Percentiles rank a stretch among this genome's conserved stretches.
phyloP scores from a whole-genome alignment of 2,888 invertebrate species.

The Drosophila sordidula region DNA sequence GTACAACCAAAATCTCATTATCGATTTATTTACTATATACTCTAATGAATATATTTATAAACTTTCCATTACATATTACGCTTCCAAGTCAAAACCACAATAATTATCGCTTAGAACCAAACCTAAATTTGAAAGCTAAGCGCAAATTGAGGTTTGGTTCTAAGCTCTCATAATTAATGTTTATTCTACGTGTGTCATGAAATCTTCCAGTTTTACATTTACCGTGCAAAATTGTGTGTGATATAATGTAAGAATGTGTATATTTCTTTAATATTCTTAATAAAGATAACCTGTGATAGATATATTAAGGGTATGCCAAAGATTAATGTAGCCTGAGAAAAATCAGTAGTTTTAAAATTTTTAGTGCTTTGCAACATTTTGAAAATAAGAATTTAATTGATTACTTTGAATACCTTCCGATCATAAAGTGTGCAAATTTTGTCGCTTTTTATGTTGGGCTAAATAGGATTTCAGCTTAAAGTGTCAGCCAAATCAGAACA shows the following conservation, averaged over 20 bases:
- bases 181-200: conserved; percentile 1
- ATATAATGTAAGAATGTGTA: no score
- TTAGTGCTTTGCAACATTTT: no score
- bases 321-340: no score
- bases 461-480: no score
- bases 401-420: no score
- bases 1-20: not conserved
- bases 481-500: no score
- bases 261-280: not conserved
- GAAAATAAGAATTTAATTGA: no score
- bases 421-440: no score
- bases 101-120: not conserved
- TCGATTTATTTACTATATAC: not conserved
- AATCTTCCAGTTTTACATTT: not conserved
- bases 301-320: not conserved
- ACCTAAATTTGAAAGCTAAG: not conserved
- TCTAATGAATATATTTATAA: not conserved
- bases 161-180: conserved; percentile 1
- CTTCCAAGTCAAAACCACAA: not conserved
- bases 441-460: no score
- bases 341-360: no score
- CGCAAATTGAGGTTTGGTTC: not conserved
- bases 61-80: not conserved
- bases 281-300: not conserved
- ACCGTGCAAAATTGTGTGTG: no score